Evolutionary conservation across 1,140 invertebrate genomes (phyloP), one percentile per base, ranked within the genome.

Genomic region (Formica exsecta): DNA sequence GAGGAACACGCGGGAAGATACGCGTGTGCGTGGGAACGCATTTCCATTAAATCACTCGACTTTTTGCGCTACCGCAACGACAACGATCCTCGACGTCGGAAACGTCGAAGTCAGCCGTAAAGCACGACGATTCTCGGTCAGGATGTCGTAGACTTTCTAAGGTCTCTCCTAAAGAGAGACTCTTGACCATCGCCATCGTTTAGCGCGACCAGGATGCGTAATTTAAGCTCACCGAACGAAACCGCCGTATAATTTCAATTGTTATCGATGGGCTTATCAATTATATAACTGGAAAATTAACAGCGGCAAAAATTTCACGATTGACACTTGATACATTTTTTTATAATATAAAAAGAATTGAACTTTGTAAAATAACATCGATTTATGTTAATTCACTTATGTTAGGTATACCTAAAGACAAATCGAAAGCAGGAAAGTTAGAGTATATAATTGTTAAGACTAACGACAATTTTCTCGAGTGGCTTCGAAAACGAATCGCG

Each of bases 41-140:
- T 92, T 91, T 91, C 86, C 81, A 91, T 92, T 92, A 91, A 92
- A 92, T 91, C 91, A 91, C 76, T 74, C 68, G 79, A 81, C 85
- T 92, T 92, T 85, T 92, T 92, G 85, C 54, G 71, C 59, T 36
- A 62, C 71, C 62, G 54, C 57, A 44, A 41, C 54, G 68, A 71
- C 76, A 83, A 61, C 65, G 83, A 65, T 38, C 38, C 57, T n/a
- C 74, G 76, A 88, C 77, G 85, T 89, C 68, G 75, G 79, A 81
- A 85, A 66, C 85, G 75, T 87, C 79, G 80, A 77, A 83, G 84
- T 1, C 54, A 62, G 75, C 86, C 73, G 71, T 90, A 90, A 84
- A 91, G 76, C 87, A 90, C 54, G 80, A 90, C 84, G 91, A 91
- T 92, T 91, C 90, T 86, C 90, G 90, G 91, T 90, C 85, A 91